Percentiles rank a stretch among this genome's conserved stretches.
Conservation (phyloP, 2,797 vertebrate species). For the Hemitrygon akajei region DNA sequence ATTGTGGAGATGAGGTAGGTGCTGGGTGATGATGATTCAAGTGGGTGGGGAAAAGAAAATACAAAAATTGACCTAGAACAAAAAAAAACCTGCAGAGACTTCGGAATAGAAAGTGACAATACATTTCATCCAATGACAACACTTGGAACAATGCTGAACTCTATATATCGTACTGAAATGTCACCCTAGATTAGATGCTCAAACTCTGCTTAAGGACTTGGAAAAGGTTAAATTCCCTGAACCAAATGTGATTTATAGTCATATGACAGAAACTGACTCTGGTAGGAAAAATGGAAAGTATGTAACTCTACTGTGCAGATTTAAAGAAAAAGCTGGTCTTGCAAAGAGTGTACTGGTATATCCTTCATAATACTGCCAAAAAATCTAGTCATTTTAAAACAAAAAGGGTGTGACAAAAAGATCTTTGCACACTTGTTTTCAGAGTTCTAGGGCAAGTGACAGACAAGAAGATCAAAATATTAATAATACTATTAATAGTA, state of each 20-base stretch:
- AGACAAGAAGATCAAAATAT: not conserved
- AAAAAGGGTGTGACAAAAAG: no score
- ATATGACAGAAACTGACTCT: not conserved
- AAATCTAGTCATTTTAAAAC: no score
- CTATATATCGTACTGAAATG: not conserved
- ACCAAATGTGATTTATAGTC: not conserved
- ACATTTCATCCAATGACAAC: no score
- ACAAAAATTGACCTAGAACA: not conserved
- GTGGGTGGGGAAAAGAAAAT: no score
- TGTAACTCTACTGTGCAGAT: not conserved
- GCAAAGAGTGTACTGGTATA: not conserved
- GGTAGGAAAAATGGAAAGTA: no score
- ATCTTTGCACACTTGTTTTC: no score
- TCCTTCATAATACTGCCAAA: not conserved
- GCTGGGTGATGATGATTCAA: no score
- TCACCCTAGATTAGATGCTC: not conserved
- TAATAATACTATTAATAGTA: no score
- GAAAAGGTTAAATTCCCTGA: no score
- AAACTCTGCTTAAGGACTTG: not conserved
- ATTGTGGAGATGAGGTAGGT: not conserved
- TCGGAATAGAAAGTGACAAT: no score
- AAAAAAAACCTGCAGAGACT: not conserved
- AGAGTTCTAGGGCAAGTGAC: not conserved
- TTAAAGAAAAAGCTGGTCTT: not conserved
- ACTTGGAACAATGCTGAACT: not conserved